These are phyloP conservation scores for Turritopsis dohrnii DNA, from an alignment of 30 jellyfish, hydroid and myxozoan species.

Conservation along the genomic window DNA sequence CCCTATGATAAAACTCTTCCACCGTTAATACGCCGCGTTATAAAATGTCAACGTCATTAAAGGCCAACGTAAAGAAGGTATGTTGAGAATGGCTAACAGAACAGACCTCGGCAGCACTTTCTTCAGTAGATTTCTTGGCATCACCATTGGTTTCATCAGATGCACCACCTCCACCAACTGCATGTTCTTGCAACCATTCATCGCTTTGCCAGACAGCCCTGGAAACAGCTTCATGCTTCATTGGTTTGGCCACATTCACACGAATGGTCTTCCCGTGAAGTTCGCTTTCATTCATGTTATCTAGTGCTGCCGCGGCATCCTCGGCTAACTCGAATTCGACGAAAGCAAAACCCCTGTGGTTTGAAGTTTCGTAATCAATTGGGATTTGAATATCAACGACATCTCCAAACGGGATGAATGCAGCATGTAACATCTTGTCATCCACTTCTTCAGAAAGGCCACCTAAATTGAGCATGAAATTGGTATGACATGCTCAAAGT, in stretches of 20 bases:
- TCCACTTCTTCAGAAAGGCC: constrained; percentile 98
- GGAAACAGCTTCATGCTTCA: constrained; percentile 67
- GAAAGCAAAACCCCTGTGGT: constrained; percentile 92
- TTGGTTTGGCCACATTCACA: constrained; percentile 76
- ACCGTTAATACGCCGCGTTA: background rate
- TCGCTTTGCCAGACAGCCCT: constrained; percentile 92
- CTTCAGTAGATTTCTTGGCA: background rate
- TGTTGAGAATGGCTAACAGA: background rate
- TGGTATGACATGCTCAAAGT: background rate
- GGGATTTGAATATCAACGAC: constrained; percentile 86
- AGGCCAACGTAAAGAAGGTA: background rate
- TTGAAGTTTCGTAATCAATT: constrained; percentile 71
- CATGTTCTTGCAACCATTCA: constrained; percentile 69
- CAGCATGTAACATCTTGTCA: constrained; percentile 77
- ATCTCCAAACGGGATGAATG: constrained; percentile 97
- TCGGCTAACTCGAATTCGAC: constrained; percentile 84
- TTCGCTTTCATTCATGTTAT: constrained; percentile 93
- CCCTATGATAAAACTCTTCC: no score
- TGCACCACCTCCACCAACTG: constrained; percentile 29
- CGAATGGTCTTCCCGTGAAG: constrained; percentile 79
- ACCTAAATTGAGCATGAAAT: constrained; percentile 45
- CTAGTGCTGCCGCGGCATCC: constrained; percentile 98
- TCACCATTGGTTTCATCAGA: constrained; percentile 4
- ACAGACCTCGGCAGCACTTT: constrained; percentile 1
- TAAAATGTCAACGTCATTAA: no score